Base-by-base conservation (phyloP, 2,888 invertebrate genomes). In the Torymus aiolomorphi region DNA sequence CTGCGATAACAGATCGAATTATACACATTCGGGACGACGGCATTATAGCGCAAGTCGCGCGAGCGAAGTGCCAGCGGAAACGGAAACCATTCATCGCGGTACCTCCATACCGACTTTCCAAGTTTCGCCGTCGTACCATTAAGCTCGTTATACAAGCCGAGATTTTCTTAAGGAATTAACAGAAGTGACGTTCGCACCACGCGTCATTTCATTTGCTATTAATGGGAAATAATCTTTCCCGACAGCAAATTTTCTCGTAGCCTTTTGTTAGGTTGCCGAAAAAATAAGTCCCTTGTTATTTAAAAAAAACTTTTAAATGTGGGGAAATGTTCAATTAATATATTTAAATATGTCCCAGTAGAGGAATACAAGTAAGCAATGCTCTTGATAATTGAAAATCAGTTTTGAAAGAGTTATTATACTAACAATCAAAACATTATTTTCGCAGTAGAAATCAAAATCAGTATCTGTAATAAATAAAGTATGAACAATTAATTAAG, bases 21-120 rank as follows among this genome's bases (percentile, higher is more conserved):
- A 78, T 78, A 66, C 72, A 52, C 63, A 31, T 75, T 69, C 14
- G 54, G 12, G 42, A n/a, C 31, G 14, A 14, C 8, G 14, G 18
- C 62, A 62, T 61, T 42, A 14, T 42, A 20, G 24, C 24, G 14
- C 13, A n/a, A 12, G 69, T 5, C 57, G 70, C 16, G 66, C 63
- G 67, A 76, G 69, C 56, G 18, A 56, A 76, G 80, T 72, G 71
- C 71, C 71, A 72, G n/a, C 66, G 78, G 78, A 81, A 81, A 76
- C 81, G 81, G 81, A 81, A 81, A 70, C 31, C 81, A 81, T 81
- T 81, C 76, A 76, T 81, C 72, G 62, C 57, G 72, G 69, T 76
- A 62, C 66, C 67, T 51, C 65, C 54, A 62, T 61, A 56, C 54
- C 42, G 54, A 74, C 42, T 78, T 77, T 74, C 57, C 59, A 61